These are phyloP conservation scores for Chondrosia reniformis DNA, from an alignment of 37 sponge, comb jelly and placozoan genomes.

Conservation along the genomic window DNA sequence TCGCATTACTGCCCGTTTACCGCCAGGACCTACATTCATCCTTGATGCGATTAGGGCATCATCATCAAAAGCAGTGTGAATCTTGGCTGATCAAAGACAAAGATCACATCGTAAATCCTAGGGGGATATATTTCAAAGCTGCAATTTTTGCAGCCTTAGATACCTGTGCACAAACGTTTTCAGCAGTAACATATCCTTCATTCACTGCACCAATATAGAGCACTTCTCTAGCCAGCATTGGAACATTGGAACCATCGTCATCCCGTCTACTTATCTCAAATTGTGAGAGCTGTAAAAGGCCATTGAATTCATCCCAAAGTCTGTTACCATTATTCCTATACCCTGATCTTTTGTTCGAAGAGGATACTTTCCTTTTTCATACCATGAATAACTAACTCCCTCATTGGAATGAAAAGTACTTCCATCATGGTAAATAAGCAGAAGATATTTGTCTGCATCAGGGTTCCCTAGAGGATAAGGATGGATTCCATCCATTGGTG, in stretches of 20 bases:
- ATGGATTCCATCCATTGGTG: neutral
- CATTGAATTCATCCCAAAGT: constrained; percentile 37
- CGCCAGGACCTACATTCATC: constrained; percentile 41
- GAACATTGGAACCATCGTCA: neutral
- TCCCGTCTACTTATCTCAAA: neutral
- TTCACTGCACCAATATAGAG: constrained; percentile 9
- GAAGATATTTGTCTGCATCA: neutral
- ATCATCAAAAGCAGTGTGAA: constrained; percentile 10
- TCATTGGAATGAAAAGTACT: constrained; percentile 28
- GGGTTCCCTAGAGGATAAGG: neutral
- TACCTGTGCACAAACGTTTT: constrained; percentile 9
- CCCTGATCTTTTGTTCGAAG: constrained; percentile 16
- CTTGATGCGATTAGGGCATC: constrained; percentile 19
- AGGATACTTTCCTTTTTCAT: constrained; percentile 16
- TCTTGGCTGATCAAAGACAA: constrained; percentile 27
- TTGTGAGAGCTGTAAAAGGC: constrained; percentile 4
- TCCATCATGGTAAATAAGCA: constrained; percentile 42
- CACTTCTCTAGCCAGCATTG: neutral
- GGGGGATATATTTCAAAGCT: too few species aligned
- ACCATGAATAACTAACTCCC: constrained; percentile 4
- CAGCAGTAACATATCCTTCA: constrained; percentile 14
- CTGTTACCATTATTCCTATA: constrained; percentile 27
- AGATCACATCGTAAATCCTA: neutral
- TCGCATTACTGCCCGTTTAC: constrained; percentile 2
- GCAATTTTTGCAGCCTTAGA: neutral